Evolutionary conservation across 2,888 invertebrate genomes (phyloP).

Genomic region (Sturmia bella): DNA sequence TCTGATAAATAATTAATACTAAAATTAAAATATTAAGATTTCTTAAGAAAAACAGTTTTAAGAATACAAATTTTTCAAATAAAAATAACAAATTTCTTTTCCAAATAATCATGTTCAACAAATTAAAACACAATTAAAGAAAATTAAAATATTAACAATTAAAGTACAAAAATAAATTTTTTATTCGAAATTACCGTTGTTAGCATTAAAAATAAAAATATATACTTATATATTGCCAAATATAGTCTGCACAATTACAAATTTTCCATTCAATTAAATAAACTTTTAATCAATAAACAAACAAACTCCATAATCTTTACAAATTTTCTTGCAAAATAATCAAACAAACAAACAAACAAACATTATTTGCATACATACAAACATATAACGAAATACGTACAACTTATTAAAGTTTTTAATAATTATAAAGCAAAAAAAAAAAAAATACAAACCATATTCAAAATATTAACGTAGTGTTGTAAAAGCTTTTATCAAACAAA

Average conservation of each 20-base stretch:
- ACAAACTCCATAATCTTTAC: conserved; percentile 63
- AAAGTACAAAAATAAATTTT: conserved; percentile 66
- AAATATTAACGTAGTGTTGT: conserved; percentile 36
- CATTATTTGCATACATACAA: not conserved
- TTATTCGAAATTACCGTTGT: conserved; percentile 73
- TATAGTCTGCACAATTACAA: conserved; percentile 73
- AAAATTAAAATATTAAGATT: conserved; percentile 18
- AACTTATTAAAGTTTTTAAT: conserved; percentile 30
- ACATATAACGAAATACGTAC: conserved; percentile 62
- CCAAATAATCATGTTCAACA: conserved; percentile 55
- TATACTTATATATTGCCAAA: conserved; percentile 60
- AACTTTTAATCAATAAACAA: conserved; percentile 57
- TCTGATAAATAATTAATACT: conserved; percentile 71
- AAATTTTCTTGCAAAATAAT: conserved; percentile 57
- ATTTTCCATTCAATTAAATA: conserved; percentile 74
- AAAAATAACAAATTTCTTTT: conserved; percentile 64
- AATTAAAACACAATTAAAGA: conserved; percentile 68
- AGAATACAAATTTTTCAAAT: conserved; percentile 50
- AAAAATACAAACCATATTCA: not conserved
- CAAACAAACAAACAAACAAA: conserved; percentile 31
- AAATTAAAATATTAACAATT: conserved; percentile 63
- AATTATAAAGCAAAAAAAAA: conserved; percentile 8
- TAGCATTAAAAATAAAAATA: conserved; percentile 51
- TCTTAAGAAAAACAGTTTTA: conserved; percentile 20
- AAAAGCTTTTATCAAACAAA: conserved; percentile 31